A percentile compares a stretch with the other conserved stretches of the same genome.
These are phyloP conservation scores for Elaphurus davidianus DNA, from an alignment of 2,113 vertebrate genomes.

Conservation along the genomic window DNA sequence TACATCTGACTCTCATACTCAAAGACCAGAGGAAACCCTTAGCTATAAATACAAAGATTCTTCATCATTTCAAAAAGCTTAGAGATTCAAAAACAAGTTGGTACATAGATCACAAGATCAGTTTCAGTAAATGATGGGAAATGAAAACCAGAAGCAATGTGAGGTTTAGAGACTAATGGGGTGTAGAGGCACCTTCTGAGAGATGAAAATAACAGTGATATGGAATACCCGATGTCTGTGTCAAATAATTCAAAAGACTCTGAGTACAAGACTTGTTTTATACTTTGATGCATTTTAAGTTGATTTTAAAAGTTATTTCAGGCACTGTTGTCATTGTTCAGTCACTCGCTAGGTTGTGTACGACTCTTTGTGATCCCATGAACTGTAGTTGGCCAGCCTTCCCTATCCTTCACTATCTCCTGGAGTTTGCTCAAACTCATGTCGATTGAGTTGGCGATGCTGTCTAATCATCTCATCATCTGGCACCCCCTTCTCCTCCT, in stretches of 20 bases:
- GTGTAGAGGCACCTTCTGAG: neutral
- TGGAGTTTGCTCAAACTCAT: neutral
- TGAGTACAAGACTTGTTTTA: neutral
- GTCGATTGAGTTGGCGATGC: neutral
- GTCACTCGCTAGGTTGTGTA: neutral
- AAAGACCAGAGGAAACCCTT: neutral
- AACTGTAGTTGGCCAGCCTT: neutral
- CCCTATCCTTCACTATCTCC: neutral
- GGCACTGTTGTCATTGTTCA: neutral
- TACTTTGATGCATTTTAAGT: neutral
- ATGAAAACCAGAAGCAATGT: neutral
- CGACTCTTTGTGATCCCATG: neutral
- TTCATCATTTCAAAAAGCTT: constrained; percentile 13
- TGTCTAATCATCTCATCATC: neutral
- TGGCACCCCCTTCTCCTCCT: neutral
- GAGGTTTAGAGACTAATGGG: neutral
- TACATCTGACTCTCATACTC: neutral
- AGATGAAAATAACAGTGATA: neutral
- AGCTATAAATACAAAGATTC: neutral
- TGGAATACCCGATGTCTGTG: neutral
- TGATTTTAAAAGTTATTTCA: neutral
- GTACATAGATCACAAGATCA: neutral
- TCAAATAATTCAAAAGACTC: neutral
- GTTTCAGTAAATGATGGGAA: neutral
- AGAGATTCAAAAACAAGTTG: neutral